phyloP scores from a whole-genome alignment of 1,140 invertebrate species.

The Chionoecetes opilio region DNA sequence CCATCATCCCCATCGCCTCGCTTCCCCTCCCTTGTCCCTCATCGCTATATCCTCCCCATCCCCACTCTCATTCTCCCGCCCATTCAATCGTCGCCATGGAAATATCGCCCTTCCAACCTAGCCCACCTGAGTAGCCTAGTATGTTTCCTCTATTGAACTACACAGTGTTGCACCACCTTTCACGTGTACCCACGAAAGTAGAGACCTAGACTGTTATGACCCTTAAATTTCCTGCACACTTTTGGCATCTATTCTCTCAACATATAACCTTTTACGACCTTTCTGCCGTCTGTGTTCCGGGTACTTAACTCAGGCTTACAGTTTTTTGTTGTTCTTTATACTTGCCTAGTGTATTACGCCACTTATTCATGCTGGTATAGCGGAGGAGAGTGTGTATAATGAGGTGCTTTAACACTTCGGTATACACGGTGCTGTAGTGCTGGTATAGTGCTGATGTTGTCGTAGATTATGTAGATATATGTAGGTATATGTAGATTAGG shows the following conservation, averaged over 20 bases:
- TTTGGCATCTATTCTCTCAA: background rate
- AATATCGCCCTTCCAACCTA: background rate
- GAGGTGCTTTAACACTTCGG: background rate
- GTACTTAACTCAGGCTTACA: constrained; percentile 5
- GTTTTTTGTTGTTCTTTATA: background rate
- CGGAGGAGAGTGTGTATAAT: background rate
- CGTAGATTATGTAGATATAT: too few relatives aligned
- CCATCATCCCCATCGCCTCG: background rate
- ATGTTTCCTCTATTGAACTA: background rate
- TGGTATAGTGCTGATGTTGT: too few relatives aligned
- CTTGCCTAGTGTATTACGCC: background rate
- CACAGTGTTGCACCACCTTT: background rate
- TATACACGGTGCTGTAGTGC: too few relatives aligned
- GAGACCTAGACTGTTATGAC: background rate
- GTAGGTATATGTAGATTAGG: too few relatives aligned
- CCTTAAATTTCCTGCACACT: background rate
- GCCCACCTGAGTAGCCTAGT: background rate
- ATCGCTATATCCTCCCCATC: background rate
- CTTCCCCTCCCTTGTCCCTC: background rate
- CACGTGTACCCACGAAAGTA: background rate
- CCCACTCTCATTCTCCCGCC: background rate
- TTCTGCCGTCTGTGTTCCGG: background rate
- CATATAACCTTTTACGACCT: constrained; percentile 6
- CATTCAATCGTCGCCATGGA: background rate
- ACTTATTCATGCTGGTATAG: background rate